Evolutionary conservation across 2,888 invertebrate genomes (phyloP).

Genomic region (Microchrysa polita): DNA sequence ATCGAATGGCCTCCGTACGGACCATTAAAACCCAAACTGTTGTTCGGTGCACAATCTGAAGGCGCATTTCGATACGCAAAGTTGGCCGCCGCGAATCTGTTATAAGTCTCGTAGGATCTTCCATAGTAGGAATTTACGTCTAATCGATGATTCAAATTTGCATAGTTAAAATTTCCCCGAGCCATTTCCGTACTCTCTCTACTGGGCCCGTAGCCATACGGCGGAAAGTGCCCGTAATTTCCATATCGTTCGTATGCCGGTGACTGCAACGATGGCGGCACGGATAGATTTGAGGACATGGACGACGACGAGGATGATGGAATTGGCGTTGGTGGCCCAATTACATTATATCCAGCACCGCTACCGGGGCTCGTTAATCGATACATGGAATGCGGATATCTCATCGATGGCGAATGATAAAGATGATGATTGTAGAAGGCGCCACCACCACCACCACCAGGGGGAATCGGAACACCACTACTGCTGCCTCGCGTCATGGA

Average conservation of each 20-base stretch:
- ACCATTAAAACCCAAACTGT: background rate
- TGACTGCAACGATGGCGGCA: conserved; percentile 25
- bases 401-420: conserved; percentile 27
- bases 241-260: conserved; percentile 43
- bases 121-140: conserved; percentile 40
- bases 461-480: conserved; percentile 32
- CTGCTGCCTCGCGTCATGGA: background rate
- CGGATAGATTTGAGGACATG: conserved; percentile 25
- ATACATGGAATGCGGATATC: conserved; percentile 39
- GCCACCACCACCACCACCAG: too few species aligned
- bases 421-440: conserved; percentile 33
- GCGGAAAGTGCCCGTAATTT: conserved; percentile 37
- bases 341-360: conserved; percentile 35
- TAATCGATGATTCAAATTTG: conserved; percentile 33
- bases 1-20: conserved; percentile 16
- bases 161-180: conserved; percentile 26
- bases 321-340: conserved; percentile 39
- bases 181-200: conserved; percentile 1
- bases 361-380: conserved; percentile 33
- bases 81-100: conserved; percentile 16
- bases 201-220: conserved; percentile 27
- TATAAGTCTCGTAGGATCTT: conserved; percentile 26
- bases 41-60: conserved; percentile 19
- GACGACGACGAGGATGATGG: conserved; percentile 24
- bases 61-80: conserved; percentile 32